These are phyloP conservation scores for Haliclona indistincta DNA, from an alignment of 37 sponge, comb jelly and placozoan genomes.

Conservation along the genomic window DNA sequence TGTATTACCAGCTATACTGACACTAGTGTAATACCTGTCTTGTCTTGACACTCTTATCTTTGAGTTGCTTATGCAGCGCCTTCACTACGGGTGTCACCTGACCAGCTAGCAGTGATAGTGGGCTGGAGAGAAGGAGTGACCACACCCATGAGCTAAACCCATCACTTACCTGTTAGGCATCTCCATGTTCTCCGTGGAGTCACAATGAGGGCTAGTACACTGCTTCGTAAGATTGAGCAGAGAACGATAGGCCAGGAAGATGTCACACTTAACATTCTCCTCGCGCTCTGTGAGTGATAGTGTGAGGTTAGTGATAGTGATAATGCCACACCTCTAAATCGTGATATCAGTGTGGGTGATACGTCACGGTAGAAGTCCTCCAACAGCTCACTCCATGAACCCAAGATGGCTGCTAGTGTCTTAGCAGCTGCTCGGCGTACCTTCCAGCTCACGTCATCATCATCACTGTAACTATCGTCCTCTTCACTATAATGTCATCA, in stretches of 20 bases:
- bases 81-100: conserved; percentile 85
- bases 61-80: conserved; percentile 83
- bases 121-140: conserved; percentile 18
- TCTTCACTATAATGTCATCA: conserved; percentile 42
- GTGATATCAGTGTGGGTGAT: conserved; percentile 85
- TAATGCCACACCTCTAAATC: conserved; percentile 86
- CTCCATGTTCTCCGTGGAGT: conserved; percentile 70
- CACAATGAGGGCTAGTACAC: not conserved
- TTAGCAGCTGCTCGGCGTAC: conserved; percentile 91
- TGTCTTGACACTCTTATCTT: conserved; percentile 90
- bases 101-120: conserved; percentile 53
- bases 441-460: conserved; percentile 99
- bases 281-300: conserved; percentile 77
- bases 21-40: conserved; percentile 52
- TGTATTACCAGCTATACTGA: not conserved
- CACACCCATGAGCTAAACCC: not conserved
- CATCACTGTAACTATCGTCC: conserved; percentile 98
- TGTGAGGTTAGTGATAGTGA: not conserved
- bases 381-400: conserved; percentile 88
- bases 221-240: conserved; percentile 68
- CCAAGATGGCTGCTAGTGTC: conserved; percentile 76
- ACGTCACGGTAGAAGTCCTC: conserved; percentile 73
- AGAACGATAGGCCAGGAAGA: conserved; percentile 90
- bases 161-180: conserved; percentile 39
- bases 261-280: conserved; percentile 93